phyloP scores from a whole-genome alignment of 2,113 vertebrate species.

The Solenodon paradoxus region DNA sequence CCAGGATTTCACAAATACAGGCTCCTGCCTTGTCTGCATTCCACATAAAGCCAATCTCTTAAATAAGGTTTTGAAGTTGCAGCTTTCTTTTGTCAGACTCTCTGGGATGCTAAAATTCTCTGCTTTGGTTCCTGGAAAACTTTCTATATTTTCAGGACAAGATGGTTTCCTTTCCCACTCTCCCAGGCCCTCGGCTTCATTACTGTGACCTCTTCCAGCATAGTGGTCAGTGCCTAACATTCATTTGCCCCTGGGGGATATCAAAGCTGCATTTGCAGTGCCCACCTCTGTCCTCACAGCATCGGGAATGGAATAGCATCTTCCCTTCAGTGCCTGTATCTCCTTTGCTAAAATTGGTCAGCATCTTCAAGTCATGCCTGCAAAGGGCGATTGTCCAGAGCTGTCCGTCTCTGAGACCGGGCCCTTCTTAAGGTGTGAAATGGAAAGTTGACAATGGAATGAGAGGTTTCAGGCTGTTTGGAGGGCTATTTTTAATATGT shows the following conservation, averaged over 20 bases:
- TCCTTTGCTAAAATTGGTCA: neutral
- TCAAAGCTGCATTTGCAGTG: neutral
- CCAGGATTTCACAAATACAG: neutral
- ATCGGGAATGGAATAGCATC: neutral
- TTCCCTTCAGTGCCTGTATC: neutral
- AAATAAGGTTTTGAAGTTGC: constrained; percentile 57
- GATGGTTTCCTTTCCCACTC: constrained; percentile 36
- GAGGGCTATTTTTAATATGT: constrained; percentile 49
- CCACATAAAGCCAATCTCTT: neutral
- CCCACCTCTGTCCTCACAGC: constrained; percentile 33
- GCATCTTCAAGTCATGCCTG: neutral
- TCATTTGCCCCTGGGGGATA: constrained; percentile 2
- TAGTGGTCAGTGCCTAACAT: constrained; percentile 6
- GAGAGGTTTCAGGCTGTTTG: constrained; percentile 36
- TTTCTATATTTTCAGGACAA: constrained; percentile 46
- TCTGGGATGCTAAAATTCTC: constrained; percentile 49
- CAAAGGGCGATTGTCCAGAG: neutral
- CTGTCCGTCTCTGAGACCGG: neutral
- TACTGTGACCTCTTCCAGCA: constrained; percentile 6
- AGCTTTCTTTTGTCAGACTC: constrained; percentile 32
- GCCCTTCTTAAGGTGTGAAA: constrained; percentile 47
- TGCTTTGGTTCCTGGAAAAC: constrained; percentile 48
- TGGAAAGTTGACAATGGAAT: constrained; percentile 57
- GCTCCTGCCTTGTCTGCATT: neutral
- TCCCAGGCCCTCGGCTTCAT: constrained; percentile 54